phyloP scores from a whole-genome alignment of 2,888 invertebrate species.

The Schizaphis graminum region DNA sequence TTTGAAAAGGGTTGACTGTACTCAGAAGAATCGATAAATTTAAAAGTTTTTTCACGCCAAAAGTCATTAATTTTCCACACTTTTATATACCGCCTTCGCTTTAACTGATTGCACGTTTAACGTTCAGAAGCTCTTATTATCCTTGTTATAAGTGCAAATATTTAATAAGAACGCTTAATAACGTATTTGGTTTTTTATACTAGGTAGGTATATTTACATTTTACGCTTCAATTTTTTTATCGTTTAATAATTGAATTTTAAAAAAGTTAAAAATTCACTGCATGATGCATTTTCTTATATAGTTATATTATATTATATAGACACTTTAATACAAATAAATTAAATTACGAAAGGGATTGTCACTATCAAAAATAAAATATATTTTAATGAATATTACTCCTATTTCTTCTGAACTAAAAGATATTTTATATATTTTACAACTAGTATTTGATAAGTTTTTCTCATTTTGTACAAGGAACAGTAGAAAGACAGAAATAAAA shows the following conservation, averaged over 20 bases:
- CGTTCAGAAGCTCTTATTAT: background rate
- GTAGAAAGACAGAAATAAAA: background rate
- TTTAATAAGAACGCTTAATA: background rate
- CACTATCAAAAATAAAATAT: background rate
- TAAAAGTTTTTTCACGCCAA: background rate
- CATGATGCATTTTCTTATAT: background rate
- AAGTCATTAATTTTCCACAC: constrained; percentile 6
- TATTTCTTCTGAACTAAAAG: background rate
- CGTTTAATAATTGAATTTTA: background rate
- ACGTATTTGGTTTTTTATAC: background rate
- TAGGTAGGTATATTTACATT: background rate
- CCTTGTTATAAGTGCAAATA: background rate
- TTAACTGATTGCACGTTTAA: background rate
- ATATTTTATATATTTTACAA: background rate
- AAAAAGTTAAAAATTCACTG: background rate
- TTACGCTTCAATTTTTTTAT: background rate
- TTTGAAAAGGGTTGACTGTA: background rate
- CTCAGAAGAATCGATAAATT: background rate
- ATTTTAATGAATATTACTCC: background rate
- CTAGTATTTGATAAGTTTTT: background rate
- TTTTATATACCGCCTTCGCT: background rate
- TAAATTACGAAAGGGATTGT: background rate
- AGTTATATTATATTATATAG: background rate
- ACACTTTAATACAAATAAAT: background rate
- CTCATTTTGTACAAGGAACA: background rate